Conservation (phyloP, 2,113 vertebrate genomes). For the Orthonyx spaldingii region DNA sequence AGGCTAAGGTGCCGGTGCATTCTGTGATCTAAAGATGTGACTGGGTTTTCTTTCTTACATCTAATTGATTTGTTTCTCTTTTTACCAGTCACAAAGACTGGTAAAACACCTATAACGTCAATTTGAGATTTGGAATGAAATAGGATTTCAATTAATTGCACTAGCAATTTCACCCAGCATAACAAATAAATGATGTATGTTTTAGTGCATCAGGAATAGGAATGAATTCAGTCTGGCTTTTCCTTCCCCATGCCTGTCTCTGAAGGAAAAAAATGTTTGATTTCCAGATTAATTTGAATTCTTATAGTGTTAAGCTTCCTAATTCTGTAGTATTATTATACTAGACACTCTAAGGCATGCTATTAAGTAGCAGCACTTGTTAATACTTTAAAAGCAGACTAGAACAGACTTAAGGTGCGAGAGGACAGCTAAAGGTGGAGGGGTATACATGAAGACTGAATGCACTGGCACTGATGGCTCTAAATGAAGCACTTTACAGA, state of each 20-base stretch:
- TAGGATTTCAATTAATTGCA: neutral
- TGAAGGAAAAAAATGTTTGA: neutral
- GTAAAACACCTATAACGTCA: no score
- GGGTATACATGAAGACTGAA: neutral
- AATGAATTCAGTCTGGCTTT: neutral
- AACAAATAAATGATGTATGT: neutral
- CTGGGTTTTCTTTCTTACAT: neutral
- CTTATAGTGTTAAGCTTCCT: neutral
- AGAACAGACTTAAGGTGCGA: neutral
- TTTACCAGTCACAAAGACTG: neutral
- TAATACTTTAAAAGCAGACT: neutral
- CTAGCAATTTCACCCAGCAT: neutral
- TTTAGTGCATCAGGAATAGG: neutral
- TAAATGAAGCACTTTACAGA: conserved; percentile 1
- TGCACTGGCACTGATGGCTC: neutral
- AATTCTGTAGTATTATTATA: neutral
- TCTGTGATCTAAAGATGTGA: neutral
- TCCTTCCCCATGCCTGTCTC: neutral
- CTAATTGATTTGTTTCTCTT: neutral
- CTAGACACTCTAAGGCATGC: neutral
- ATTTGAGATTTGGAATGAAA: neutral
- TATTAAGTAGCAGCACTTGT: neutral
- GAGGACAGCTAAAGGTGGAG: neutral
- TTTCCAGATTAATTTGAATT: neutral
- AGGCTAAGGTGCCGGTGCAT: neutral